Percentiles rank a stretch among this genome's conserved stretches.
Conservation (phyloP, 1,140 invertebrate species). For the Berghia stephanieae region DNA sequence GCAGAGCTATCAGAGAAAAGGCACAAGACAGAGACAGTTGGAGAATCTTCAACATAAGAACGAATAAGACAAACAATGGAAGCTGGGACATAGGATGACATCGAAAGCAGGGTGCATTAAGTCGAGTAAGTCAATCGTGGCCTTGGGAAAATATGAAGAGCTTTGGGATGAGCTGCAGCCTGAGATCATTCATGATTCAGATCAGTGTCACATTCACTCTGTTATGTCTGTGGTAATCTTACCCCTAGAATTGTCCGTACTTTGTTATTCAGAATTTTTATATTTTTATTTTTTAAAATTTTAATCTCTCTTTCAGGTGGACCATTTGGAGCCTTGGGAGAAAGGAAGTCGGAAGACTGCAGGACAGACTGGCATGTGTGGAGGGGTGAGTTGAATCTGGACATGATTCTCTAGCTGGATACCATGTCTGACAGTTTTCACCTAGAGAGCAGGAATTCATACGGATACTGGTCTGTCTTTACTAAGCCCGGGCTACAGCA, state of each 20-base stretch:
- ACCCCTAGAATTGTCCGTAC: background rate
- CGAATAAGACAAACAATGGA: no score
- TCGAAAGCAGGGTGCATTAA: no score
- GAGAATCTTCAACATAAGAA: no score
- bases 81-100: no score
- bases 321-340: slow-evolving; percentile 99
- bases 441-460: background rate
- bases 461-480: background rate
- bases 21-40: no score
- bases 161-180: no score
- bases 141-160: no score
- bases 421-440: background rate
- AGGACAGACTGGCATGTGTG: slow-evolving; percentile 96
- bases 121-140: no score
- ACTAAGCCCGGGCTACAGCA: no score
- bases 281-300: slow-evolving; percentile 22
- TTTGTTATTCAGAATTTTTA: slow-evolving; percentile 12
- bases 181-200: no score
- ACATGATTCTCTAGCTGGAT: background rate
- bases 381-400: slow-evolving; percentile 79
- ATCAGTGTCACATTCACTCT: background rate
- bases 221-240: background rate
- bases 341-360: slow-evolving; percentile 94
- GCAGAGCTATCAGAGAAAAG: no score
- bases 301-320: slow-evolving; percentile 70